Base-by-base conservation (phyloP, 2,888 invertebrate species). In the Bruchidius siliquastri region DNA sequence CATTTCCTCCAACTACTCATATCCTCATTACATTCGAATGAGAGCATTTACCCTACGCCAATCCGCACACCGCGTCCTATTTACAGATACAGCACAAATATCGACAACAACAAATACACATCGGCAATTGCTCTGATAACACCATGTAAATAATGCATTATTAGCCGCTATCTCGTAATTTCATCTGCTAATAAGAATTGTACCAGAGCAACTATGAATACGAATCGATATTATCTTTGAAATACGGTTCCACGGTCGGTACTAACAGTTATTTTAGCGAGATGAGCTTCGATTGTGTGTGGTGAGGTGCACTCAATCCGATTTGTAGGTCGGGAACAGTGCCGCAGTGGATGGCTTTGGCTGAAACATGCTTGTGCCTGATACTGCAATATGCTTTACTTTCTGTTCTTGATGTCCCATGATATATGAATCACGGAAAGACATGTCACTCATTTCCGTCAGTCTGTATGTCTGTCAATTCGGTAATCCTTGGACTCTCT, bases 291-390 rank as follows among this genome's bases (percentile, higher is more conserved):
- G 49, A 49, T 49, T 49, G 10, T 49, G 6, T 49, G 18, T 49
- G 18, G 6, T 8, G 49, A 49, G 49, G 49, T 49, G 49, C 6
- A 49, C 49, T 68, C 72, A 70, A 73, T 77, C 76, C 79, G 79
- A 79, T 79, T 78, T 81, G 79, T 68, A 70, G 70, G 72, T 73
- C 71, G 68, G 20, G 26, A 22, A 71, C 68, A 74, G 67, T 72
- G 74, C 74, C 71, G 67, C 21, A 18, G 49, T 13, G 49, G 13
- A 49, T 49, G 18, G 49, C 13, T 49, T 49, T 49, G 3, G n/a
- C n/a, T n/a, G n/a, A n/a, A n/a, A n/a, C n/a, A n/a, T n/a, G n/a
- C n/a, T n/a, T n/a, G n/a, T n/a, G n/a, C n/a, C n/a, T n/a, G n/a
- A n/a, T n/a, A n/a, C n/a, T n/a, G n/a, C n/a, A n/a, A n/a, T n/a